A percentile compares a stretch with the other conserved stretches of the same genome.
phyloP scores from a whole-genome alignment of 1,140 invertebrate species.

The Zaprionus nigranus region DNA sequence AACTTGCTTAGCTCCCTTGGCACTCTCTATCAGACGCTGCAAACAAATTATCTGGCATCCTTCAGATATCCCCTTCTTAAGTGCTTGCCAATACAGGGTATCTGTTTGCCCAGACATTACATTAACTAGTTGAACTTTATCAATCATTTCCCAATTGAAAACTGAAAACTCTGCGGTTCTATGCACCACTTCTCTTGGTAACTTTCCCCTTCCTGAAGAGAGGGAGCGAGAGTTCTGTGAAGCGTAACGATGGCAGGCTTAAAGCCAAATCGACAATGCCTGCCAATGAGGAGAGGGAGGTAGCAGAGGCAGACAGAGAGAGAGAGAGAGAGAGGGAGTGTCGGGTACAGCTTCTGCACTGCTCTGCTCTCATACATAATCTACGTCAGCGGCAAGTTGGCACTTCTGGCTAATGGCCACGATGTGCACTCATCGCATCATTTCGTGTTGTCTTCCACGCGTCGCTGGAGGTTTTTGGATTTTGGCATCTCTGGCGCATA shows the following conservation, averaged over 20 bases:
- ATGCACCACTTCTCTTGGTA: not conserved
- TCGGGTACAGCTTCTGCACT: not conserved
- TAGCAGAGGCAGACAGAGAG: not conserved
- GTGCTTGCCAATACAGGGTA: too few relatives aligned
- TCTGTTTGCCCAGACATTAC: too few relatives aligned
- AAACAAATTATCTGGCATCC: too few relatives aligned
- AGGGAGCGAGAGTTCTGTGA: constrained; percentile 2
- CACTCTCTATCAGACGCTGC: too few relatives aligned
- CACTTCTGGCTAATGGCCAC: constrained; percentile 58
- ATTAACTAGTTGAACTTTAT: not conserved
- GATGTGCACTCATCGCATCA: constrained; percentile 59
- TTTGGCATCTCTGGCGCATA: constrained; percentile 45
- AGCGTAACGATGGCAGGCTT: constrained; percentile 33
- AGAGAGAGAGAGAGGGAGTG: not conserved
- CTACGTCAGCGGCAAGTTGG: constrained; percentile 35
- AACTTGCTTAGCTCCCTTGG: too few relatives aligned
- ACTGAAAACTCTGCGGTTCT: not conserved
- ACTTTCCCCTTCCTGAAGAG: not conserved
- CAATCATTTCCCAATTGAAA: not conserved
- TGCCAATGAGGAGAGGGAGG: not conserved
- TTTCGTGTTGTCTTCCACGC: constrained; percentile 48
- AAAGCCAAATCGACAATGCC: constrained; percentile 28
- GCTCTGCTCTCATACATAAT: constrained; percentile 20
- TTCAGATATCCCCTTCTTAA: too few relatives aligned
- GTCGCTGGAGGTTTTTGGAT: constrained; percentile 36